A percentile compares a stretch with the other conserved stretches of the same genome.
phyloP scores from a whole-genome alignment of 2,113 vertebrate species.

The Trogon surrucura region DNA sequence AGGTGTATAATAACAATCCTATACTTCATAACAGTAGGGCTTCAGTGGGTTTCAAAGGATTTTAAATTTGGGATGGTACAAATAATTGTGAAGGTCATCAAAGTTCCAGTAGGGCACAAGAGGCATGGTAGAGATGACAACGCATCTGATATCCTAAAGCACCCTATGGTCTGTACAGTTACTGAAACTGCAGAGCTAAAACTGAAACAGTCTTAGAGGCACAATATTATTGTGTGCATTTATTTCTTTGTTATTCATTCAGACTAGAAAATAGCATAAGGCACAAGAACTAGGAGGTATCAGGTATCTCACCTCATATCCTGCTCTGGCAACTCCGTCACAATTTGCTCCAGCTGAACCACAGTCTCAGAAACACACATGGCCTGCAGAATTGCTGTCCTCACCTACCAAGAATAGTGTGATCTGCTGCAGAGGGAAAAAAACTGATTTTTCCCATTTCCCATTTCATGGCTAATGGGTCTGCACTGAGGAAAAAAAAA shows the following conservation, averaged over 20 bases:
- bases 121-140: neutral
- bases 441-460: neutral
- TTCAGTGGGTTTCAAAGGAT: neutral
- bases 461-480: neutral
- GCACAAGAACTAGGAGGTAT: neutral
- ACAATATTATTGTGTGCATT: neutral
- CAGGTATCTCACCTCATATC: neutral
- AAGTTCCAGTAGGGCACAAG: neutral
- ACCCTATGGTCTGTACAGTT: neutral
- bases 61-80: accelerated
- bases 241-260: neutral
- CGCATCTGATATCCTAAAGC: neutral
- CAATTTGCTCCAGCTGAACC: neutral
- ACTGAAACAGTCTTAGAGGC: neutral
- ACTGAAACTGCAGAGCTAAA: neutral
- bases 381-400: neutral
- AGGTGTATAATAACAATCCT: neutral
- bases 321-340: neutral
- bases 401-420: neutral
- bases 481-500: neutral
- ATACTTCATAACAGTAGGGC: neutral
- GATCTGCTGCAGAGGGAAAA: neutral
- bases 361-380: neutral
- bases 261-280: neutral
- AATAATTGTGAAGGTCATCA: neutral